A percentile compares a stretch with the other conserved stretches of the same genome.
These are phyloP conservation scores for Pseudachorutes palmiensis DNA, from an alignment of 1,140 invertebrate genomes.

Conservation along the genomic window DNA sequence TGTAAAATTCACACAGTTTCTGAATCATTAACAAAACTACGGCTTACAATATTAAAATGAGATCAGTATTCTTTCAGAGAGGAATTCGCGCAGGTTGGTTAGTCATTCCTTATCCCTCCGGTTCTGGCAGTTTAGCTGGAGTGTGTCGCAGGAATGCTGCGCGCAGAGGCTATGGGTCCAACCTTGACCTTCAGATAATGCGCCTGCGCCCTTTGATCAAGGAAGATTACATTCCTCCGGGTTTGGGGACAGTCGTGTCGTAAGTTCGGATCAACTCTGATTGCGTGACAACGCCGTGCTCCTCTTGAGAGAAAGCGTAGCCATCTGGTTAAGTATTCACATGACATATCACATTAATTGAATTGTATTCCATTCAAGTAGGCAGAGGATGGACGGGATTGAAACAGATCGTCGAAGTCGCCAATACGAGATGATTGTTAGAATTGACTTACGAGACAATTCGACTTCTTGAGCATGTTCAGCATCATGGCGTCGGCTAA, in stretches of 20 bases:
- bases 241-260: constrained; percentile 79
- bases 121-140: no score
- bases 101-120: no score
- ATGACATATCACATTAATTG: background rate
- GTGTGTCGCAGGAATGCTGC: no score
- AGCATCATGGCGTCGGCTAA: constrained; percentile 61
- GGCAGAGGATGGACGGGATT: background rate
- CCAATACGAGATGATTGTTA: background rate
- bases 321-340: constrained; percentile 57
- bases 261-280: constrained; percentile 85
- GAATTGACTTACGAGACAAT: constrained; percentile 75
- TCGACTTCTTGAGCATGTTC: constrained; percentile 73
- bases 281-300: constrained; percentile 86
- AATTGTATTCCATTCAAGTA: constrained; percentile 7
- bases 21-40: no score
- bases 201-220: no score
- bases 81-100: no score
- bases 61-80: no score
- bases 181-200: no score
- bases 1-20: no score
- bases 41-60: no score
- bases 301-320: constrained; percentile 98
- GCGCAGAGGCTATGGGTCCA: no score
- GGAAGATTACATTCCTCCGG: constrained; percentile 57
- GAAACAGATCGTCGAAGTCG: background rate